Evolutionary conservation across 1,140 invertebrate species (phyloP), one percentile per base, ranked within the genome.

Genomic region (Geopemphigus sp.): DNA sequence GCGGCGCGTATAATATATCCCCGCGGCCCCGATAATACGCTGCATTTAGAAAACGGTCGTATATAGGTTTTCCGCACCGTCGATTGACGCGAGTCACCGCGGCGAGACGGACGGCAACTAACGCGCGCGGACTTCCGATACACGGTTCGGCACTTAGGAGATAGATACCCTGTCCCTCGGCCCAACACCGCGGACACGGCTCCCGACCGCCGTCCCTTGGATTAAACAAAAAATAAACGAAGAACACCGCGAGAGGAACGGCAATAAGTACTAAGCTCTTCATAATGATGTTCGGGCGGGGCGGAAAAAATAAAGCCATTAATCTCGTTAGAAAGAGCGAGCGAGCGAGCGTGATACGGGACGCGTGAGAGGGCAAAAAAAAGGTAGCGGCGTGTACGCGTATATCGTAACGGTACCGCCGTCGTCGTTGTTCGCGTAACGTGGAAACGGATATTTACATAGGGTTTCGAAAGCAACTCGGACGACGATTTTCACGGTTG

Each of bases 141-240:
- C 74, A 78, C 22, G 74, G 74, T 78, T 78, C 74, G 57, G 74
- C 74, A 78, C 74, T 78, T 61, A 63, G 32, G 57, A 78, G 74
- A 78, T 63, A 59, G 39, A n/a, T n/a, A n/a, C n/a, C n/a, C n/a
- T n/a, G n/a, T n/a, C n/a, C n/a, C n/a, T n/a, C n/a, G 39, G 56
- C 3, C 32, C 3, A 39, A 39, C 32, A 39, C 32, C 32, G 32
- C 32, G 32, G 8, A n/a, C n/a, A n/a, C n/a, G n/a, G n/a, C n/a
- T n/a, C n/a, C n/a, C n/a, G n/a, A n/a, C n/a, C n/a, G n/a, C n/a
- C n/a, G n/a, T n/a, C n/a, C n/a, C n/a, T n/a, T n/a, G n/a, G n/a
- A n/a, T n/a, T n/a, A n/a, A n/a, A n/a, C n/a, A n/a, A n/a, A n/a
- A n/a, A n/a, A n/a, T n/a, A 39, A 8, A 50, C 17, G 5, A 74